Evolutionary conservation across 2,797 vertebrate species (phyloP), one percentile per base, ranked within the genome.

Genomic region (Poecile montanus): DNA sequence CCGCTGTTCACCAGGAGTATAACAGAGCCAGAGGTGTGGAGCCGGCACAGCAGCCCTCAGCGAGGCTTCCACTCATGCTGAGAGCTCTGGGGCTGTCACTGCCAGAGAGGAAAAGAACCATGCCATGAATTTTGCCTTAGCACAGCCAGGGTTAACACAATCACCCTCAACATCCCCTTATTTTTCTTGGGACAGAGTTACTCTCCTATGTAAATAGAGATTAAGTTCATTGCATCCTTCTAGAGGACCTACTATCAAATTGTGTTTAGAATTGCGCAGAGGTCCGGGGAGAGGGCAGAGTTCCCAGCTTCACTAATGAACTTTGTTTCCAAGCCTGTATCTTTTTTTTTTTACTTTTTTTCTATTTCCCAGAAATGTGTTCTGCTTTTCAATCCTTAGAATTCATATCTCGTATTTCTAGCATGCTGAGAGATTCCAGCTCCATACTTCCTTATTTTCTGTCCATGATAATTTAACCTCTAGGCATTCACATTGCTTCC

Each of bases 341-440:
- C 2, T 40, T 42, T n/a, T 56, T 40, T 74, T 74, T 15, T 32
- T 22, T 11, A 88, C 42, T 9, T 62, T 42, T 17, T 76, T 50
- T 65, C 42, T 73, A 7, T 85, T 96, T 95, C 94, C 92, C 93
- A 96, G 95, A 97, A 97, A 68, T 45, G 7, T 32, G 34, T 71
- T 88, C 48, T 84, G 34, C 53, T 82, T 93, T 91, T 66, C 2
- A n/a, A 25, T 47, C 40, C 63, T 83, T 65, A n/a, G 51, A 51
- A 51, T 48, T 67, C 61, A 7, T 81, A 10, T 51, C 66, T 91
- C 51, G 16, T 47, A 29, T 48, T 48, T 88, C 61, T 27, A 74
- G 22, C 71, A 23, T 34, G n/a, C 73, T 53, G 29, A 72, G 54
- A 77, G 57, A 54, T 53, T 77, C 50, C 65, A 80, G 80, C 30